Conservation (phyloP, 2,113 vertebrate species). For the Andinoacara biseriatus region DNA sequence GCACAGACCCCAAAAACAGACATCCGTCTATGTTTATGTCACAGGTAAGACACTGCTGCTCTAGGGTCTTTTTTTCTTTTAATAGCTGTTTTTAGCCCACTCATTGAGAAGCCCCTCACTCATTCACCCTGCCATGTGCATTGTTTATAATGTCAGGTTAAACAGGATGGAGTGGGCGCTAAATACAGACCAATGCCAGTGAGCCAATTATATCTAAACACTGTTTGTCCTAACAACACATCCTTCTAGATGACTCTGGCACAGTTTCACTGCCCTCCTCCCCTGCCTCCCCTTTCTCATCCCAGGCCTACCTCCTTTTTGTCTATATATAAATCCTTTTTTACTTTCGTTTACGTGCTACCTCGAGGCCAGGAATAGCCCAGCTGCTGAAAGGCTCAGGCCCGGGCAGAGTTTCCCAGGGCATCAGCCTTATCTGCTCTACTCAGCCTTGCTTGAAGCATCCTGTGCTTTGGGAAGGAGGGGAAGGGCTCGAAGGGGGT, state of each 20-base stretch:
- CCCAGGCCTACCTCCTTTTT: slow-evolving; percentile 43
- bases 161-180: slow-evolving; percentile 78
- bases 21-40: slow-evolving; percentile 91
- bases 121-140: slow-evolving; percentile 26
- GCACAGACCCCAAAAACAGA: slow-evolving; percentile 73
- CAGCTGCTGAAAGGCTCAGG: slow-evolving; percentile 77
- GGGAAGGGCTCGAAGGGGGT: slow-evolving; percentile 42
- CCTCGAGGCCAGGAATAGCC: slow-evolving; percentile 78
- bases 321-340: slow-evolving; percentile 77
- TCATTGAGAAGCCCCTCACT: slow-evolving; percentile 6
- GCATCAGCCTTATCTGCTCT: slow-evolving; percentile 82
- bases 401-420: slow-evolving; percentile 83
- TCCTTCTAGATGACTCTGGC: slow-evolving; percentile 76
- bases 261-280: slow-evolving; percentile 53
- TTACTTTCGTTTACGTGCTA: slow-evolving; percentile 77
- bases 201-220: slow-evolving; percentile 79
- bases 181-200: slow-evolving; percentile 75
- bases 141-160: slow-evolving; percentile 68
- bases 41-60: slow-evolving; percentile 85
- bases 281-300: slow-evolving; percentile 50
- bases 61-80: neutral
- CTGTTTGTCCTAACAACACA: slow-evolving; percentile 76
- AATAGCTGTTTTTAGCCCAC: neutral
- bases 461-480: slow-evolving; percentile 80
- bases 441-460: slow-evolving; percentile 76